These are phyloP conservation scores for Trichogramma pretiosum DNA, from an alignment of 1,140 invertebrate genomes.

Conservation along the genomic window DNA sequence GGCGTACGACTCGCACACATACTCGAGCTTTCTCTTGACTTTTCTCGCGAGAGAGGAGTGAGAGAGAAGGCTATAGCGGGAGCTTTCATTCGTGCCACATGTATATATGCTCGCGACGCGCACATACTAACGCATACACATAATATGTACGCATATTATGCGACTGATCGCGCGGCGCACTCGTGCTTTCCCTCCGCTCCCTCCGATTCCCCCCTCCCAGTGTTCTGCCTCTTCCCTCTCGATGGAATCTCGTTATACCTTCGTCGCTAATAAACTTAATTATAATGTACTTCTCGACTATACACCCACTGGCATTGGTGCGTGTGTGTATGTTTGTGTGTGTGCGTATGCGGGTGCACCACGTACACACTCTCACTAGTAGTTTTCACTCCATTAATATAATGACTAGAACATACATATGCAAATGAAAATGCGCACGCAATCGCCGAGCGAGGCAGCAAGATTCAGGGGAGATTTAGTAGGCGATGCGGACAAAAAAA, in stretches of 20 bases:
- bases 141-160: slow-evolving; percentile 6
- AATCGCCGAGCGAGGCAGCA: neutral
- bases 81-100: too few species aligned
- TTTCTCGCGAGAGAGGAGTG: too few species aligned
- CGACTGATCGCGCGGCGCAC: slow-evolving; percentile 8
- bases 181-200: slow-evolving; percentile 8
- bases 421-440: slow-evolving; percentile 5
- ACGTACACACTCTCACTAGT: too few species aligned
- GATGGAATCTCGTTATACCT: slow-evolving; percentile 18
- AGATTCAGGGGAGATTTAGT: too few species aligned
- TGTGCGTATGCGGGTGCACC: neutral
- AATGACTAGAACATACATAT: slow-evolving; percentile 6
- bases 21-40: too few species aligned
- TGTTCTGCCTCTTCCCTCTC: slow-evolving; percentile 2
- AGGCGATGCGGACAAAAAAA: too few species aligned
- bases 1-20: too few species aligned
- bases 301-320: too few species aligned
- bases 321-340: too few species aligned
- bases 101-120: too few species aligned
- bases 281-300: slow-evolving; percentile 24
- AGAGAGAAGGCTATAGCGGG: too few species aligned
- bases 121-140: too few species aligned
- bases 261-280: slow-evolving; percentile 27
- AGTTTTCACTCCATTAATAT: slow-evolving; percentile 13
- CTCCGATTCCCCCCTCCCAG: neutral